phyloP scores from a whole-genome alignment of 1,140 invertebrate genomes.

The Wiebesia pumilae region DNA sequence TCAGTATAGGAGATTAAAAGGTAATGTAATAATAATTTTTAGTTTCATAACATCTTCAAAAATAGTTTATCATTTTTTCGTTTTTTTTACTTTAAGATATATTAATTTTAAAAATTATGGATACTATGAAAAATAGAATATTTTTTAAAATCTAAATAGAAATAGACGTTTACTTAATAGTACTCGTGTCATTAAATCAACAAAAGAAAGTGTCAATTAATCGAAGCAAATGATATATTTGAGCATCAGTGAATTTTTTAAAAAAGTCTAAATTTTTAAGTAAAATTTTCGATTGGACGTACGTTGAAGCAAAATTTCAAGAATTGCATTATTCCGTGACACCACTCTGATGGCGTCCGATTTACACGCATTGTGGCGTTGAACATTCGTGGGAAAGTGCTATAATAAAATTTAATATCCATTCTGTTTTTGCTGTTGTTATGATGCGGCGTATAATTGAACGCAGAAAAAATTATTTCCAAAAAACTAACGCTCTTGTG shows the following conservation, averaged over 20 bases:
- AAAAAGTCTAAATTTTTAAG: conserved; percentile 20
- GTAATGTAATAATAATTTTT: too few species aligned
- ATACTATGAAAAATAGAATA: background rate
- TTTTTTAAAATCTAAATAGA: background rate
- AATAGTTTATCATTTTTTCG: too few species aligned
- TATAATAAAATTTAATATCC: conserved; percentile 45
- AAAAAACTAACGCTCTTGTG: background rate
- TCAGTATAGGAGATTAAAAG: too few species aligned
- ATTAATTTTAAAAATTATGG: too few species aligned
- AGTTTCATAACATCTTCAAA: too few species aligned
- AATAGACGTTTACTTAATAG: background rate
- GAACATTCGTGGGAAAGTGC: conserved; percentile 9
- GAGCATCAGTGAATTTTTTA: background rate
- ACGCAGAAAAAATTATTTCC: background rate
- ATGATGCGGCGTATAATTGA: background rate
- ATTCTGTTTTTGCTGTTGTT: conserved; percentile 18
- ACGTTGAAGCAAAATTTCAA: conserved; percentile 21
- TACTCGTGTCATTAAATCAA: background rate
- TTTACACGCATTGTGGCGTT: background rate
- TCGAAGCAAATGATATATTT: background rate
- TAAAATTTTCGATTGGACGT: conserved; percentile 1
- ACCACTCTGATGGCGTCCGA: conserved; percentile 11
- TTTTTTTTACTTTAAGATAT: too few species aligned
- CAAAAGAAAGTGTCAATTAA: background rate
- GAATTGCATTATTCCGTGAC: conserved; percentile 12